Conservation (phyloP, 2,113 vertebrate genomes). For the Mohoua ochrocephala region DNA sequence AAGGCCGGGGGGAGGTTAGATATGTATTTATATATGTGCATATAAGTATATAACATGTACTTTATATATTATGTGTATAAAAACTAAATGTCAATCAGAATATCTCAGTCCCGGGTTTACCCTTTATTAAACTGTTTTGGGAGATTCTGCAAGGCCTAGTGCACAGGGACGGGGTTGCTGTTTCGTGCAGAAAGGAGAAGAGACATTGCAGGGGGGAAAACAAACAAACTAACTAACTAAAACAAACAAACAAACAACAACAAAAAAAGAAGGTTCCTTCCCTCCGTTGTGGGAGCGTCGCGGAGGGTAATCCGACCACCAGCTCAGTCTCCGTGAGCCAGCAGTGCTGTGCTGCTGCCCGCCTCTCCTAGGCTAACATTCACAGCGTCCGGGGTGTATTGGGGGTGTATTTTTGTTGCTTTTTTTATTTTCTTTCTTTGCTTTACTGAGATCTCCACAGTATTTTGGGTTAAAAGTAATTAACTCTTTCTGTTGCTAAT, state of each 20-base stretch:
- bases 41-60: background rate
- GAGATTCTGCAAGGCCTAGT: background rate
- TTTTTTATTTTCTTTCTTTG: background rate
- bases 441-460: background rate
- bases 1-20: background rate
- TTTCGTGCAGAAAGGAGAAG: background rate
- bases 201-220: background rate
- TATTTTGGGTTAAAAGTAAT: background rate
- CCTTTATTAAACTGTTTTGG: background rate
- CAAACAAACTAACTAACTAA: background rate
- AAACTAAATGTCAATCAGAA: background rate
- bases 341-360: background rate
- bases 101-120: rapidly evolving
- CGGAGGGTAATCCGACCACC: background rate
- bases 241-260: background rate
- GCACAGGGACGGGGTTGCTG: background rate
- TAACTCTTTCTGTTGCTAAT: background rate
- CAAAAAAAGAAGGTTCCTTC: background rate
- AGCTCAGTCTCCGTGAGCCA: background rate
- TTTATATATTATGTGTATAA: background rate
- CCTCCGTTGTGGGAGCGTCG: background rate
- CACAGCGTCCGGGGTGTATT: no score
- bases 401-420: background rate
- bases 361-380: no score
- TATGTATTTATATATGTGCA: background rate